Evolutionary conservation across 2,888 invertebrate species (phyloP).

Genomic region (Drosophila fulvimacula): DNA sequence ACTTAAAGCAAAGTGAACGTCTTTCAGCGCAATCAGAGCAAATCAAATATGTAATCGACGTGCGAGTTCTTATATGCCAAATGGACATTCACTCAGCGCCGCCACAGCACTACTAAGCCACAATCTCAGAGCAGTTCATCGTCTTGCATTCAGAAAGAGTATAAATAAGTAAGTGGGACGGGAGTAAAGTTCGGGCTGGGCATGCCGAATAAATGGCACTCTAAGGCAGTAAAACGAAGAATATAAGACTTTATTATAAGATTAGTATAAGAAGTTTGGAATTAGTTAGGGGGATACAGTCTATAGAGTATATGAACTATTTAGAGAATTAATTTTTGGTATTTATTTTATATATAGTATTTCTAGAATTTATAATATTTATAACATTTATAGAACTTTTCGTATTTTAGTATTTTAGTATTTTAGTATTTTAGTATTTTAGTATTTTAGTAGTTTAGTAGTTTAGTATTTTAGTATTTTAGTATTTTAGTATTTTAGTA

Average conservation of each 20-base stretch:
- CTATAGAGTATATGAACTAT: neutral
- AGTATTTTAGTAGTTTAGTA: no score
- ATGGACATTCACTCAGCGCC: constrained; percentile 16
- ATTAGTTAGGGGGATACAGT: no score
- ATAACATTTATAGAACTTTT: neutral
- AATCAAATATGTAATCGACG: constrained; percentile 60
- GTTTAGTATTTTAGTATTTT: no score
- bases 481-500: no score
- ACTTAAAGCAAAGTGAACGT: constrained; percentile 34
- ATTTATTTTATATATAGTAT: no score
- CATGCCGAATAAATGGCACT: neutral
- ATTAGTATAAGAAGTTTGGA: no score
- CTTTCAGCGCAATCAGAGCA: constrained; percentile 42
- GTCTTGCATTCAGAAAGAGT: constrained; percentile 3
- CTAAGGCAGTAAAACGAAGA: neutral
- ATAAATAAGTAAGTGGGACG: constrained; percentile 49
- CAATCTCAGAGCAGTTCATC: constrained; percentile 1
- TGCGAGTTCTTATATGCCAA: constrained; percentile 26
- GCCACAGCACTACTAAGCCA: constrained; percentile 19
- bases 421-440: no score
- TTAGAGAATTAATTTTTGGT: neutral
- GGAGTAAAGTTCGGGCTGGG: neutral
- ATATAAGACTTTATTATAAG: no score
- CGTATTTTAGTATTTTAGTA: neutral
- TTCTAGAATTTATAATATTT: no score